Base-by-base conservation (phyloP, 2,113 vertebrate genomes). In the Beaufortia kweichowensis region DNA sequence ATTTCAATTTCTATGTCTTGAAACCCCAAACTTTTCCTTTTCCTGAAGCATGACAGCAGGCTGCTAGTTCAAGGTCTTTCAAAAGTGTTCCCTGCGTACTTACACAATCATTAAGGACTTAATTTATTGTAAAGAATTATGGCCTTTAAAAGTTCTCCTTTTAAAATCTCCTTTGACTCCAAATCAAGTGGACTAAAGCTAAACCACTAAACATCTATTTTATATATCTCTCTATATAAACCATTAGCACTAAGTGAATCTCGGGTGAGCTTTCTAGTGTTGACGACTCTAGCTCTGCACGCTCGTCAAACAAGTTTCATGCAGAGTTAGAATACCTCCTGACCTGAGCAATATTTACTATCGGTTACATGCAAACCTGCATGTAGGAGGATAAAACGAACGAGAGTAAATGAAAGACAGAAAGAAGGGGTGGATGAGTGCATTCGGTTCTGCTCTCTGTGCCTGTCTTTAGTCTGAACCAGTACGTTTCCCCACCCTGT, bases 301-400 rank as follows among this genome's bases (percentile, higher is more conserved):
- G 86, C 84, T 81, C 86, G 85, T 82, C 69, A 78, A 87, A 87
- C 80, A 85, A 81, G 76, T 84, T 85, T 82, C 57, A 79, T 87
- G 84, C 86, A 88, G 81, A 84, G 59, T 79, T 77, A 79, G 65
- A 84, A 87, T 81, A 85, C 83, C 86, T 84, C 86, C 88, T 87
- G 85, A 90, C 91, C 89, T 90, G 89, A 90, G 88, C 84, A 86
- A 90, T 85, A 88, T 85, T 83, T 85, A 85, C 87, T 83, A 77
- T 86, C 82, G 21, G 86, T 87, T 84, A 84, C 87, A 86, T 84
- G 86, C 84, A 89, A 65, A 77, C 83, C 83, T 88, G 86, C 86
- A 86, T 82, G 83, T 23, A 50, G 76, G 77, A 70, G 28, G 64
- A 43, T 29, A 35, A 29, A 55, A 64, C 65, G 46, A 15, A 67